Evolutionary conservation across 2,888 invertebrate species (phyloP).

Genomic region (Blera fallax): DNA sequence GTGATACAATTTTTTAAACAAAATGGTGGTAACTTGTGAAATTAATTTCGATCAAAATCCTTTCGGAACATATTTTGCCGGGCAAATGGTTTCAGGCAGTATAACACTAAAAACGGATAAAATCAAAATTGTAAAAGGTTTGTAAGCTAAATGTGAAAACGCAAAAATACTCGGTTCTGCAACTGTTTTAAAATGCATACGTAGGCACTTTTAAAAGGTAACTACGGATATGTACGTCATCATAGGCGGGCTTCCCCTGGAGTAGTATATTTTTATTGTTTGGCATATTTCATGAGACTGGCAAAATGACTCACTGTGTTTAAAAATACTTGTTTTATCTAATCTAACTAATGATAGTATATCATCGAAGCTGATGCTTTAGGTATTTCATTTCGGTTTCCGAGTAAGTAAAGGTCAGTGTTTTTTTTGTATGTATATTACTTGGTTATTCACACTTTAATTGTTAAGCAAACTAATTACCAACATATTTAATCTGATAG

Average conservation of each 20-base stretch:
- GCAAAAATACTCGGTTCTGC: not conserved
- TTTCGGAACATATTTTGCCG: conserved; percentile 79
- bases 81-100: conserved; percentile 77
- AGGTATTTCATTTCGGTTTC: not conserved
- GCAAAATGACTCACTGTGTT: not conserved
- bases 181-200: not conserved
- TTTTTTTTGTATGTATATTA: not conserved
- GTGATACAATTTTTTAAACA: not conserved
- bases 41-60: conserved; percentile 80
- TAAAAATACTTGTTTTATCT: not conserved
- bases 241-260: not conserved
- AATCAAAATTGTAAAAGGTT: conserved; percentile 78
- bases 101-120: conserved; percentile 75
- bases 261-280: not conserved
- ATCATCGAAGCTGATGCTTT: not conserved
- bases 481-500: not conserved
- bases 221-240: too few species aligned
- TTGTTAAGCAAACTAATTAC: not conserved
- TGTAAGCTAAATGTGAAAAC: not conserved
- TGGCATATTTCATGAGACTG: not conserved
- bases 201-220: too few species aligned
- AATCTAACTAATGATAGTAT: not conserved
- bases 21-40: conserved; percentile 80
- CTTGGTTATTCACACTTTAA: not conserved
- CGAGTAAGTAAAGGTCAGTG: not conserved